Base-by-base conservation (phyloP, 1,140 invertebrate genomes). In the Drosophila rufa region DNA sequence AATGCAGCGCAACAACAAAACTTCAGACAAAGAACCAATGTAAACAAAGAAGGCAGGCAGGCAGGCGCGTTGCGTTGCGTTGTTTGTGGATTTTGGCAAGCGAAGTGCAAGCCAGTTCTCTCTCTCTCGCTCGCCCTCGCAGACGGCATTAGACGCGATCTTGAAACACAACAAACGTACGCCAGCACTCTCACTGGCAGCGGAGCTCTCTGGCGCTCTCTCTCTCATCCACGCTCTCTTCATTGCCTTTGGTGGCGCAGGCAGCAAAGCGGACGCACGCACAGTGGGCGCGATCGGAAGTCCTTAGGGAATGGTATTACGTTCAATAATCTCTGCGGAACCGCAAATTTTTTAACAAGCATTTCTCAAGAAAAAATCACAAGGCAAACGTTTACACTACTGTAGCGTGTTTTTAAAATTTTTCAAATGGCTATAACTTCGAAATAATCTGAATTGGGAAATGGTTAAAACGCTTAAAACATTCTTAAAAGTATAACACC, bases 1-100 rank as follows among this genome's bases (percentile, higher is more conserved):
- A 71, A 71, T 38, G 70, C 67, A 59, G 25, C 22, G 48, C 56
- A 64, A 61, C 66, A 82, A 67, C 57, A 74, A 58, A 59, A 71
- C 57, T 45, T 33, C 62, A 86, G 80, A 87, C 83, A 87, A 87
- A 87, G 83, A 87, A 87, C 65, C 48, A 43, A 56, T 46, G 59
- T 19, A 70, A 68, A 80, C 60, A 73, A 79, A 62, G 75, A 57
- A 69, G 55, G 14, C 30, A 48, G 27, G 47, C 25, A 60, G 9
- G 53, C 53, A 42, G 47, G 42, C 62, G 36, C 42, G 9, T 38
- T 60, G 15, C 15, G 11, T 45, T 40, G 45, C 56, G n/a, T 59
- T 53, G 48, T 48, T 59, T 66, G 57, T 71, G 55, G 45, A 38
- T 69, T 79, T 79, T 77, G 71, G 73, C 71, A 76, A 76, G 68